phyloP scores from a whole-genome alignment of 2,888 invertebrate species.

The Aspidapion aeneum region DNA sequence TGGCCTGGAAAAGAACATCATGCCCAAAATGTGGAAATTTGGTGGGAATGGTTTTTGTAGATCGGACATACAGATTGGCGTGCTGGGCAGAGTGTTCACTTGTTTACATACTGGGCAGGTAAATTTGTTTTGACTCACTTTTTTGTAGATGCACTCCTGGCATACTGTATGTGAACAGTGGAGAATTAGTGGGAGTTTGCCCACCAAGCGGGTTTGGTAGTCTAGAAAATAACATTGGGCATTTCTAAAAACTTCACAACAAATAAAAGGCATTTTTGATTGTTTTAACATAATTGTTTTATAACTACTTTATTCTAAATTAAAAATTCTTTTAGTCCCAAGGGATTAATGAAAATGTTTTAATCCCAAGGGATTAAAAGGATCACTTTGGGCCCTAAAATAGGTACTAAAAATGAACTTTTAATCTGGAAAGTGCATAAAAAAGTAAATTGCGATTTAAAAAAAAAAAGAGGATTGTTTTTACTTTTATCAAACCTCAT shows the following conservation, averaged over 20 bases:
- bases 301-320: too few species aligned
- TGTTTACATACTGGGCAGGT: slow-evolving; percentile 52
- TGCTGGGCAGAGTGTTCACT: slow-evolving; percentile 37
- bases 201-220: slow-evolving; percentile 25
- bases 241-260: background rate
- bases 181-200: slow-evolving; percentile 56
- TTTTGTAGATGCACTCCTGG: slow-evolving; percentile 56
- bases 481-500: too few species aligned
- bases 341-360: too few species aligned
- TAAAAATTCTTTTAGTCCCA: too few species aligned
- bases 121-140: slow-evolving; percentile 36
- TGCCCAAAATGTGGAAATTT: slow-evolving; percentile 44
- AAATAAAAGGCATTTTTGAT: too few species aligned
- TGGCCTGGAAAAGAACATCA: slow-evolving; percentile 30
- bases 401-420: too few species aligned
- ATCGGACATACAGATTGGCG: slow-evolving; percentile 19
- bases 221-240: slow-evolving; percentile 25
- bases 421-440: too few species aligned
- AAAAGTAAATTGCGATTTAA: too few species aligned
- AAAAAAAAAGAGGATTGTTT: too few species aligned
- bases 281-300: too few species aligned
- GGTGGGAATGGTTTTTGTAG: slow-evolving; percentile 40
- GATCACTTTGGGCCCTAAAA: too few species aligned
- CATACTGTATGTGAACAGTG: slow-evolving; percentile 68
- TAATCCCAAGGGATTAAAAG: too few species aligned